Evolutionary conservation across 2,888 invertebrate species (phyloP), one percentile per base, ranked within the genome.

Genomic region (Anodontia alba): DNA sequence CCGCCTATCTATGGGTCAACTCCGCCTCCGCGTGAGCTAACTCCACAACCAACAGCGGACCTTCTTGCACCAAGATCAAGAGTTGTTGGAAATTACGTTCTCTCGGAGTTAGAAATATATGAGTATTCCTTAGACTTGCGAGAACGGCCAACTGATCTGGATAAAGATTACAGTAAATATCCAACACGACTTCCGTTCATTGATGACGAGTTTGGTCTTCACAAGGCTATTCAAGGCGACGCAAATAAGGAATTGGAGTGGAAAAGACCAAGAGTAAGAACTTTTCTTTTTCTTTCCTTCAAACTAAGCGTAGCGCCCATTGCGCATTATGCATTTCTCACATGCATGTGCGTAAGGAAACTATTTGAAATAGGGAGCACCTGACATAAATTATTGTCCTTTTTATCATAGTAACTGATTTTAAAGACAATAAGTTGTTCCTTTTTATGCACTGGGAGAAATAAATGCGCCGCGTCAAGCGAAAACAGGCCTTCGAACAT

Each of bases 231-330:
- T 49, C n/a, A n/a, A n/a, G 73, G 84, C 38, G 85, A 81, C 1
- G 67, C n/a, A n/a, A n/a, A 73, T 29, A 42, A 57, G 1, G 54
- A 49, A 17, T 62, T 92, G 12, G 87, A 88, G 62, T 92, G 92
- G 92, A 92, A 91, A 77, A 73, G 92, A 66, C 92, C 92, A 26
- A 54, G 54, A 49, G 92, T 92, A 84, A 80, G 87, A 81, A 33
- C n/a, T n/a, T n/a, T n/a, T n/a, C n/a, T n/a, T n/a, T n/a, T n/a
- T n/a, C n/a, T n/a, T n/a, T n/a, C n/a, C n/a, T n/a, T n/a, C n/a
- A n/a, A n/a, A n/a, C n/a, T n/a, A n/a, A n/a, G n/a, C n/a, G n/a
- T n/a, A n/a, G n/a, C n/a, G n/a, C n/a, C n/a, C n/a, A n/a, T n/a
- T n/a, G n/a, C n/a, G n/a, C n/a, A n/a, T n/a, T n/a, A n/a, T n/a